Percentiles rank a stretch among this genome's conserved stretches.
Evolutionary conservation across 2,797 vertebrate genomes (phyloP).

Genomic region (Trematomus bernacchii): DNA sequence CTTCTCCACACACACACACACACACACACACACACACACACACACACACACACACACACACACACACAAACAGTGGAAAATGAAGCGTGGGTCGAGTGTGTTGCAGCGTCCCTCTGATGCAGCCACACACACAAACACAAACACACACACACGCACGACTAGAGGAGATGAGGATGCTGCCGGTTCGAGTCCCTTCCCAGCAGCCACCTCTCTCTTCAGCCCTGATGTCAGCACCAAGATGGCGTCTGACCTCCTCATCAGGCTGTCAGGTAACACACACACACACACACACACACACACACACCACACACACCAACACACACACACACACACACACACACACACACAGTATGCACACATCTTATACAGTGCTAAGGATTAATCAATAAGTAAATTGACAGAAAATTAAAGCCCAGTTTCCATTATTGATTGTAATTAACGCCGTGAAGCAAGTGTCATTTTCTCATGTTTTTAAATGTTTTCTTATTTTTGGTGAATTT

Average conservation of each 20-base stretch:
- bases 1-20: conserved; percentile 26
- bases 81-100: conserved; percentile 81
- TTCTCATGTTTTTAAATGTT: neutral
- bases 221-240: conserved; percentile 97
- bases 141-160: conserved; percentile 39
- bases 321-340: too few relatives aligned
- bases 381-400: neutral
- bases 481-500: too few relatives aligned
- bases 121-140: conserved; percentile 61
- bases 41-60: conserved; percentile 40
- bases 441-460: neutral
- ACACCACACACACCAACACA: neutral
- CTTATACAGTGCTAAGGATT: neutral
- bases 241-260: conserved; percentile 98
- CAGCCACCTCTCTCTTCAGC: conserved; percentile 94
- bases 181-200: conserved; percentile 74
- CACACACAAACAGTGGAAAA: conserved; percentile 54
- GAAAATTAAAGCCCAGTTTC: too few relatives aligned
- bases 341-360: neutral
- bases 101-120: conserved; percentile 73
- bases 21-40: conserved; percentile 20
- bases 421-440: neutral
- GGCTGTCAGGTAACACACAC: conserved; percentile 91
- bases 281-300: conserved; percentile 30
- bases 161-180: neutral